Evolutionary conservation across 2,888 invertebrate species (phyloP).

Genomic region (Prosopocoilus inquinatus): DNA sequence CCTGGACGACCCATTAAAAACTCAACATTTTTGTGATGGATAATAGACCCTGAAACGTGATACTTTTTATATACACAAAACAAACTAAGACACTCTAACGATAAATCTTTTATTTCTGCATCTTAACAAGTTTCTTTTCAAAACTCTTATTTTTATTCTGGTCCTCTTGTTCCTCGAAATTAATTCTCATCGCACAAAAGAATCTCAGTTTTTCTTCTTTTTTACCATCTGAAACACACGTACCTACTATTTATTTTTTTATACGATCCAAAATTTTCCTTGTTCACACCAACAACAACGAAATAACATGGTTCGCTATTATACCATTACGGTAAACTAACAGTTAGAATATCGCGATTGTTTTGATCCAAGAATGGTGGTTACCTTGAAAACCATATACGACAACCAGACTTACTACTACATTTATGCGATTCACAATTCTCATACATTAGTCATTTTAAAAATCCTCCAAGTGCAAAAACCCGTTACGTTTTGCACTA

Average conservation of each 20-base stretch:
- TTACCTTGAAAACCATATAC: conserved; percentile 5
- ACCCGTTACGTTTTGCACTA: neutral
- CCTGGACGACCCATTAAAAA: conserved; percentile 23
- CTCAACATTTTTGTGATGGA: conserved; percentile 18
- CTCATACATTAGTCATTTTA: conserved; percentile 3
- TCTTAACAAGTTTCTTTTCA: conserved; percentile 2
- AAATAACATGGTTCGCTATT: too few species aligned
- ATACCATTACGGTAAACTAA: conserved; percentile 17
- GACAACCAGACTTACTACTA: conserved; percentile 2
- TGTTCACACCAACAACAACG: too few species aligned
- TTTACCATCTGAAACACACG: too few species aligned
- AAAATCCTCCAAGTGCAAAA: neutral
- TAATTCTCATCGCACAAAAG: too few species aligned
- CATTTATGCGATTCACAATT: conserved; percentile 3
- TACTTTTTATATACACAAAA: conserved; percentile 24
- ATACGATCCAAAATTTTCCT: too few species aligned
- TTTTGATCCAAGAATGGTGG: conserved; percentile 1
- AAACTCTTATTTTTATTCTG: too few species aligned
- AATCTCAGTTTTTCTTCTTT: too few species aligned
- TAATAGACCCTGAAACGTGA: conserved; percentile 26
- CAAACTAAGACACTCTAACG: conserved; percentile 9
- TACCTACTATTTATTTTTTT: too few species aligned
- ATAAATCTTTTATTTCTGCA: conserved; percentile 11
- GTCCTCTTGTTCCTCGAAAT: too few species aligned
- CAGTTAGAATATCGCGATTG: conserved; percentile 16